These are phyloP conservation scores for Agriopis leucophaearia DNA, from an alignment of 2,888 invertebrate genomes.

Conservation along the genomic window DNA sequence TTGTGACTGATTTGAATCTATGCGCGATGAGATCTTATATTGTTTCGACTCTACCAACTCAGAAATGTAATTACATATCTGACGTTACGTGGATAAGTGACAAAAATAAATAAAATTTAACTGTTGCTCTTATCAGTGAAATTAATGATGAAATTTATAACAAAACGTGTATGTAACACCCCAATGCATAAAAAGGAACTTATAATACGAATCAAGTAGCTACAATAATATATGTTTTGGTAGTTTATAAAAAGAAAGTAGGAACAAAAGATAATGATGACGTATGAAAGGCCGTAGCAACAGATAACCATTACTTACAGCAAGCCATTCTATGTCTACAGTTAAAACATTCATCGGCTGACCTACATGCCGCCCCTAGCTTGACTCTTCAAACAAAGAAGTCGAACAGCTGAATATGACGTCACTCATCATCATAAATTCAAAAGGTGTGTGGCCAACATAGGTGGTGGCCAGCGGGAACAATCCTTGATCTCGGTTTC, in stretches of 20 bases:
- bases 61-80: background rate
- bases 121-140: slow-evolving; percentile 6
- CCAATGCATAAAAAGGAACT: background rate
- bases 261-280: background rate
- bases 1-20: background rate
- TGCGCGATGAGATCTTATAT: background rate
- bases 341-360: slow-evolving; percentile 40
- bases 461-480: no score
- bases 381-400: slow-evolving; percentile 43
- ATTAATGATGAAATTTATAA: slow-evolving; percentile 13
- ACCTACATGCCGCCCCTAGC: slow-evolving; percentile 44
- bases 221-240: background rate
- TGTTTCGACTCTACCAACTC: background rate
- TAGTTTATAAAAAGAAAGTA: slow-evolving; percentile 3
- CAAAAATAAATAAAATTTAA: background rate
- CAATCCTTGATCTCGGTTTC: no score
- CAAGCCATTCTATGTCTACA: slow-evolving; percentile 20
- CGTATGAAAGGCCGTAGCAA: slow-evolving; percentile 16
- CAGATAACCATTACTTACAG: slow-evolving; percentile 8
- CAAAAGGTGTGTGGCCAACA: slow-evolving; percentile 29
- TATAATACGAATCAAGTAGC: background rate
- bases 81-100: background rate
- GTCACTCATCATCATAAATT: slow-evolving; percentile 37
- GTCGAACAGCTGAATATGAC: slow-evolving; percentile 48
- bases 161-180: background rate